A percentile compares a stretch with the other conserved stretches of the same genome.
phyloP scores from a whole-genome alignment of 2,113 vertebrate species.

The Lasiurus cinereus region DNA sequence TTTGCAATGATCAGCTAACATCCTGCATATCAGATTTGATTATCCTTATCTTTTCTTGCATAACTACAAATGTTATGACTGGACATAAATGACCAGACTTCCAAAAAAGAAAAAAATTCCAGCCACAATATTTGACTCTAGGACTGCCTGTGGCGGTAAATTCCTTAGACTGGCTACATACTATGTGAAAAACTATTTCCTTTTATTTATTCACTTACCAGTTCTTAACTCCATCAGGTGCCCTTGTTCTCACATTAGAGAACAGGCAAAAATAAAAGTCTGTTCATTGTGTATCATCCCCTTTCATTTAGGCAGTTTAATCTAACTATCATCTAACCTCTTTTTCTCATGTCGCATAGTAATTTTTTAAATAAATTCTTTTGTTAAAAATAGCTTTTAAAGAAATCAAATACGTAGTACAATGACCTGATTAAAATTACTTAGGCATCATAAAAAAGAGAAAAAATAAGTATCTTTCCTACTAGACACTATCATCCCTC shows the following conservation, averaged over 20 bases:
- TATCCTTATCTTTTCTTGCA: conserved; percentile 68
- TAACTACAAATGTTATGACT: conserved; percentile 68
- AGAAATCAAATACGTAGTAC: background rate
- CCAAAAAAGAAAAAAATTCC: background rate
- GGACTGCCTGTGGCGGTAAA: background rate
- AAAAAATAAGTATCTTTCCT: background rate
- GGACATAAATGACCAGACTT: conserved; percentile 59
- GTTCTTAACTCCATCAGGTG: background rate
- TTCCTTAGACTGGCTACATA: conserved; percentile 16
- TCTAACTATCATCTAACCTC: background rate
- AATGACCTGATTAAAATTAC: background rate
- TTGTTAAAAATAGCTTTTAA: background rate
- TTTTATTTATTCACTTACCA: conserved; percentile 43
- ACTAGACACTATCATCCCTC: accelerated
- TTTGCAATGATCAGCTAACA: conserved; percentile 27
- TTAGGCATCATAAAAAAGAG: background rate
- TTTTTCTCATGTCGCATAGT: background rate
- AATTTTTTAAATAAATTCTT: background rate
- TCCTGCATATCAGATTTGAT: conserved; percentile 50
- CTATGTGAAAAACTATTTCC: conserved; percentile 31
- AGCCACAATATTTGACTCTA: background rate
- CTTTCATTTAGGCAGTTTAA: background rate
- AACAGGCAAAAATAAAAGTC: background rate
- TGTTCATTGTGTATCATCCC: background rate
- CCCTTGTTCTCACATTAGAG: background rate